Evolutionary conservation across 1,140 invertebrate species (phyloP), one percentile per base, ranked within the genome.

Genomic region (Maconellicoccus hirsutus): DNA sequence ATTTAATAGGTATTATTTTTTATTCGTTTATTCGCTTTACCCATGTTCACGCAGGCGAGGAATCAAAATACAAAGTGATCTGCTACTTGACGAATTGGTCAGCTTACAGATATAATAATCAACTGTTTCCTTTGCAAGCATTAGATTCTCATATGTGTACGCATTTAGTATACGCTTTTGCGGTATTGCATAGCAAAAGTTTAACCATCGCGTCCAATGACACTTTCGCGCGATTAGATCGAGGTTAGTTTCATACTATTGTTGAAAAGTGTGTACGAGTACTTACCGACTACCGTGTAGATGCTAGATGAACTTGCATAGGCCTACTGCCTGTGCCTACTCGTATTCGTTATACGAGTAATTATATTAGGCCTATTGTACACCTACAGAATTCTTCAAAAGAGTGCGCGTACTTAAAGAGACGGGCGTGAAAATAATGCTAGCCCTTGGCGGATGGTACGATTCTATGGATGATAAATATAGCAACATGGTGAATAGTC

Each of bases 401-500:
- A 85, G 85, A 79, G 83, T 88, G 16, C 82, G 83, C 1, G 80
- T 81, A 22, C 80, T 83, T 0, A 84, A 80, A 74, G 73, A 81
- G 3, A 83, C 82, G 70, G 86, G 81, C 7, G 72, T 84, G n/a
- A 83, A 82, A 75, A 81, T 84, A 3, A 70, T 82, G 16, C 33
- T 72, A 22, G 91, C 89, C 14, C 80, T 94, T 3, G 92, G 92
- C n/a, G 92, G 92, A 0, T 94, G 92, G 92, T 94, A 94, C 76
- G 91, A 94, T 76, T 93, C 91, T 0, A 85, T 84, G 29, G 91
- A 90, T 0, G 89, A 90, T 75, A 93, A 93, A 78, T 94, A 91
- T 79, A 92, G 88, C 71, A 84, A 86, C 70, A 78, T 91, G 7
- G 89, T 92, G 0, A 89, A 92, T 74, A 87, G 83, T 77, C 85